phyloP scores from a whole-genome alignment of 2,797 vertebrate genomes.

The Helostoma temminkii region DNA sequence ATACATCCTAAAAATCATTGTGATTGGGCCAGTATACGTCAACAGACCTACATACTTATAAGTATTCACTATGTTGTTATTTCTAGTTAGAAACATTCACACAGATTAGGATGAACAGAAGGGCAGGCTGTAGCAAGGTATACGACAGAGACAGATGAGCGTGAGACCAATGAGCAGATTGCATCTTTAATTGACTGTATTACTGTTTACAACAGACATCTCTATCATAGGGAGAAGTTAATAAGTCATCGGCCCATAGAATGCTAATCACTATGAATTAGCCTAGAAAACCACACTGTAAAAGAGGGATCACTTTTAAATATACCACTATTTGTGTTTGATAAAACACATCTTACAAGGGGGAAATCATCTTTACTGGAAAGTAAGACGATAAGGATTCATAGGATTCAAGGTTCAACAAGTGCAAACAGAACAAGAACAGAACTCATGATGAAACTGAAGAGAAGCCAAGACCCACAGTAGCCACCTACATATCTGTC shows the following conservation, averaged over 20 bases:
- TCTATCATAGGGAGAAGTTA: conserved; percentile 69
- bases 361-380: no score
- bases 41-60: background rate
- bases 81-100: conserved; percentile 18
- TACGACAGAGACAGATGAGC: conserved; percentile 68
- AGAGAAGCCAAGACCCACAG: no score
- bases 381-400: no score
- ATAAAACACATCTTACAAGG: conserved; percentile 6
- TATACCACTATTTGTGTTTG: conserved; percentile 8
- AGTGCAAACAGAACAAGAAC: no score
- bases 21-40: background rate
- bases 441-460: no score
- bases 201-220: conserved; percentile 69
- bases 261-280: conserved; percentile 72
- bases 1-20: background rate
- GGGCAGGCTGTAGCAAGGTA: conserved; percentile 30
- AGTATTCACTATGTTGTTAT: background rate
- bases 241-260: conserved; percentile 67
- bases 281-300: conserved; percentile 40
- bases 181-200: conserved; percentile 75
- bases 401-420: no score
- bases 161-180: conserved; percentile 68
- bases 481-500: no score
- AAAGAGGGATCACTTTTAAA: conserved; percentile 20
- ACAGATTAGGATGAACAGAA: conserved; percentile 16